These are phyloP conservation scores for Drosophila anomalata DNA, from an alignment of 2,888 invertebrate genomes.

Conservation along the genomic window DNA sequence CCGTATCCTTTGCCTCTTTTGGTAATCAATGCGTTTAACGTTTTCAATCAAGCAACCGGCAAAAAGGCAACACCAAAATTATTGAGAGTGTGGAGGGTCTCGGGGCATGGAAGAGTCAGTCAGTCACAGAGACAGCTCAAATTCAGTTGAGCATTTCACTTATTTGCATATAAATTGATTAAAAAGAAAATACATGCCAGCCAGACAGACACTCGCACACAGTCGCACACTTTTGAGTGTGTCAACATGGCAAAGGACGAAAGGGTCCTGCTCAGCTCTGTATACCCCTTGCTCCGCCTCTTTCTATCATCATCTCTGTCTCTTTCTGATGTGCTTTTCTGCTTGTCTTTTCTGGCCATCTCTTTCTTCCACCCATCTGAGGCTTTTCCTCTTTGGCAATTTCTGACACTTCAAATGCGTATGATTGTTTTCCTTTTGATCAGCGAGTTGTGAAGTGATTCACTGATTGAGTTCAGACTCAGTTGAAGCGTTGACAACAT, in stretches of 20 bases:
- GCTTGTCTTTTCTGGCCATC: slow-evolving; percentile 9
- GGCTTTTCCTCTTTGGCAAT: slow-evolving; percentile 59
- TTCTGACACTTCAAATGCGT: slow-evolving; percentile 80
- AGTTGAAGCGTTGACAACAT: slow-evolving; percentile 74
- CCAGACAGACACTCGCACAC: slow-evolving; percentile 43
- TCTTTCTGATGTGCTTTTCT: neutral
- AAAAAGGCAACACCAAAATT: slow-evolving; percentile 51
- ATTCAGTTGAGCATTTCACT: slow-evolving; percentile 79
- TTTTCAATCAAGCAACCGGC: slow-evolving; percentile 73
- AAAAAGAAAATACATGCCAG: slow-evolving; percentile 71
- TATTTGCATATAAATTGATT: slow-evolving; percentile 82
- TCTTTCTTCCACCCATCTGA: slow-evolving; percentile 1
- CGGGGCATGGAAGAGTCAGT: slow-evolving; percentile 14
- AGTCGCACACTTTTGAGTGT: slow-evolving; percentile 58
- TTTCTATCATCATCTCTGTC: slow-evolving; percentile 6
- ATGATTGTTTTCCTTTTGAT: slow-evolving; percentile 82
- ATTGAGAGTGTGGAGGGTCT: neutral
- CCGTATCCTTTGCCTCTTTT: slow-evolving; percentile 41
- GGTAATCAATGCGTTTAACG: slow-evolving; percentile 78
- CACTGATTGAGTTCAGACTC: slow-evolving; percentile 80
- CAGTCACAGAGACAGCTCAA: slow-evolving; percentile 63
- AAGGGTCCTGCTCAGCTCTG: slow-evolving; percentile 52
- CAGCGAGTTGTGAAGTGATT: slow-evolving; percentile 81
- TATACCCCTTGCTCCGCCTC: neutral
- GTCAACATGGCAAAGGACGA: slow-evolving; percentile 67